phyloP scores from a whole-genome alignment of 2,888 invertebrate genomes.

The Psococerastis gibbosa region DNA sequence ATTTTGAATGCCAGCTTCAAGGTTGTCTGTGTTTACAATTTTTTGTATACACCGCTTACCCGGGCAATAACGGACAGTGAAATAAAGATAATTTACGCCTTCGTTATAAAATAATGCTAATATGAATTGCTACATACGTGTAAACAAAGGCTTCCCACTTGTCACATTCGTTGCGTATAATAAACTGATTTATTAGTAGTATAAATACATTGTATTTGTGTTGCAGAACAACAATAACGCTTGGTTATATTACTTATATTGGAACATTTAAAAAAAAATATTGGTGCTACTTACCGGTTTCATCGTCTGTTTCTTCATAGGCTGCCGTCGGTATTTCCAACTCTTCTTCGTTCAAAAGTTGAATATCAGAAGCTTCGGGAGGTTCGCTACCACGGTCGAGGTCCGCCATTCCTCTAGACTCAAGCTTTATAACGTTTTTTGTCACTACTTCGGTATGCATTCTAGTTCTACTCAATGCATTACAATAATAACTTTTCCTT shows the following conservation, averaged over 20 bases:
- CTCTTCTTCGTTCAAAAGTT: slow-evolving; percentile 3
- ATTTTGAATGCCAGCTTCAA: no score
- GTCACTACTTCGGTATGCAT: slow-evolving; percentile 4
- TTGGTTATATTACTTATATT: not conserved
- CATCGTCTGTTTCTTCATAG: slow-evolving; percentile 10
- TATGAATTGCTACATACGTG: no score
- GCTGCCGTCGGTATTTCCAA: not conserved
- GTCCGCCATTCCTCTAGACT: slow-evolving; percentile 11
- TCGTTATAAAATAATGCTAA: no score
- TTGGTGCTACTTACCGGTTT: slow-evolving; percentile 7
- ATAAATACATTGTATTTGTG: no score
- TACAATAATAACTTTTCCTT: slow-evolving; percentile 1
- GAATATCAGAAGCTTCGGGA: slow-evolving; percentile 1
- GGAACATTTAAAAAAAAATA: not conserved
- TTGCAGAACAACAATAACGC: no score
- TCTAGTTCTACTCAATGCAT: not conserved
- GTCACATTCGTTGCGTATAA: no score
- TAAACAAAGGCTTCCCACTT: no score
- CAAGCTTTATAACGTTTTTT: slow-evolving; percentile 4
- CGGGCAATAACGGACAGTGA: no score
- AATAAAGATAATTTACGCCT: no score
- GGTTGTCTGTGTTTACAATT: no score
- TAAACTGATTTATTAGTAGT: no score
- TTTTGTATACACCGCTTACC: no score
- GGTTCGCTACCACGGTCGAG: slow-evolving; percentile 11